Base-by-base conservation (phyloP, 2,113 vertebrate genomes). In the Muntiacus reevesi region DNA sequence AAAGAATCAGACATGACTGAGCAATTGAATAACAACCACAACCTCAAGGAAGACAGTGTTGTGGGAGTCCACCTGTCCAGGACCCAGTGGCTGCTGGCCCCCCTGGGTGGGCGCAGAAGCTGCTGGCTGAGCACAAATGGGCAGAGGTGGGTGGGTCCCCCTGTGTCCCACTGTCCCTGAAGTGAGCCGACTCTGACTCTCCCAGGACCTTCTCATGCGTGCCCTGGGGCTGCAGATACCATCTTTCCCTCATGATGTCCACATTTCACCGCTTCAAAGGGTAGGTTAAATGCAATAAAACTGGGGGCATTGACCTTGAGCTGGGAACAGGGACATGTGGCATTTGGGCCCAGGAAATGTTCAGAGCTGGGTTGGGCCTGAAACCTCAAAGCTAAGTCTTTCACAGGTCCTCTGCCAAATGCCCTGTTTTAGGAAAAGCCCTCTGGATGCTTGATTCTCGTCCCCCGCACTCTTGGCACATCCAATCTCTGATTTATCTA, bases 11-110 rank as follows among this genome's bases (percentile, higher is more conserved):
- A 40, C n/a, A 23, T 23, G n/a, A 40, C n/a, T 71, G 67, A 71
- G n/a, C 0, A 0, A 23, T 10, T 40, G 67, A 40, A 71, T 71
- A 71, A 23, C 67, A 23, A 71, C 2, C 10, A 71, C n/a, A 40
- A 13, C 19, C 30, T 36, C n/a, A 40, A 71, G 67, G 67, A 71
- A 40, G 67, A 71, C 19, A 19, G 30, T n/a, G 6, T 10, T 28
- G 2, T 14, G 4, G 59, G 40, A 27, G 33, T 15, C 78, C 23
- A 15, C 11, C 83, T 40, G 6, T 36, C 15, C 3, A 4, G 45
- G 57, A 57, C 87, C 23, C 62, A 28, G 21, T 28, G 62, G 45
- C 47, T 14, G 15, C 10, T 33, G 57, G 43, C 23, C 3, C 28
- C 43, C 28, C 3, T 5, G 50, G 25, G 17, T 21, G 16, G 90